These are phyloP conservation scores for Clarias pachynema DNA, from an alignment of 2,797 vertebrate genomes.

Conservation along the genomic window DNA sequence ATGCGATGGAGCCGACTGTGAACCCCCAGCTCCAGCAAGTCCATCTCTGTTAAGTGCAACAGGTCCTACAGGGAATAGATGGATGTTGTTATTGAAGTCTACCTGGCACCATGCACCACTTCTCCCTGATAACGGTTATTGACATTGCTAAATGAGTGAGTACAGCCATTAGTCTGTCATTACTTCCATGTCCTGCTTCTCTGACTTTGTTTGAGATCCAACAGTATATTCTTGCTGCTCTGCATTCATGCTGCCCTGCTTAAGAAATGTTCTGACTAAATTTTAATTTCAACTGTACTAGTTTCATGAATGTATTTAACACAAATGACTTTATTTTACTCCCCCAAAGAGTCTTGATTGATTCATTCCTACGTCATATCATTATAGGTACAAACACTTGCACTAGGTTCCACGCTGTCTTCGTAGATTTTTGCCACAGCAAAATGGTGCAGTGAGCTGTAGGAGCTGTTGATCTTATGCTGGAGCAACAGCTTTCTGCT, in stretches of 20 bases:
- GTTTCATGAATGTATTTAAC: neutral
- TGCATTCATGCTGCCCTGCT: constrained; percentile 31
- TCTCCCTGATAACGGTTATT: constrained; percentile 30
- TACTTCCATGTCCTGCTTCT: constrained; percentile 29
- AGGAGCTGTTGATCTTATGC: constrained; percentile 48
- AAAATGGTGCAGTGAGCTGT: constrained; percentile 41
- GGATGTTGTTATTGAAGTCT: neutral
- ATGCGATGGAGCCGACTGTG: constrained; percentile 75
- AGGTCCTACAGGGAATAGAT: constrained; percentile 66
- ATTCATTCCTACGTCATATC: neutral
- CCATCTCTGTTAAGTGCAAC: constrained; percentile 71
- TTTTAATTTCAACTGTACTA: neutral
- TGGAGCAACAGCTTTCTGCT: constrained; percentile 51
- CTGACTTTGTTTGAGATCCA: constrained; percentile 29
- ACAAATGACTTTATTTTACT: neutral
- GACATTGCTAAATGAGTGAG: constrained; percentile 18
- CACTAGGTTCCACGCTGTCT: constrained; percentile 14
- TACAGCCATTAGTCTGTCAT: constrained; percentile 46
- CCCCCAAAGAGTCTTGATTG: neutral
- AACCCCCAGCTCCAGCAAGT: constrained; percentile 74
- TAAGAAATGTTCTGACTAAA: constrained; percentile 16
- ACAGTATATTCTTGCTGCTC: constrained; percentile 37
- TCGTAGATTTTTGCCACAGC: constrained; percentile 19
- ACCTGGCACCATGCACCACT: constrained; percentile 25
- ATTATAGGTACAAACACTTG: neutral